These are phyloP conservation scores for Crotophaga sulcirostris DNA, from an alignment of 2,113 vertebrate genomes.

Conservation along the genomic window DNA sequence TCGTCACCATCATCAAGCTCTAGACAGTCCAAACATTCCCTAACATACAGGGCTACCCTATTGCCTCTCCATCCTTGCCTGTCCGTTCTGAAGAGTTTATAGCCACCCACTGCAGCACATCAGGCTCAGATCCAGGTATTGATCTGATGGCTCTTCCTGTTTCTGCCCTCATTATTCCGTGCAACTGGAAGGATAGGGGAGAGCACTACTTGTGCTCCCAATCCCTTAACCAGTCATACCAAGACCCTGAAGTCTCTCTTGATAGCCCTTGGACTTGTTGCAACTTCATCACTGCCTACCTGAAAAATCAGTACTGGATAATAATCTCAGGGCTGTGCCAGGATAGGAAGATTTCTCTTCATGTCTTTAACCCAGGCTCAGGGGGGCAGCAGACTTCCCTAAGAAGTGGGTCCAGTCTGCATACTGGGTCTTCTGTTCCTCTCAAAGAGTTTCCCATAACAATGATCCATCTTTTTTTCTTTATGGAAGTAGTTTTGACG, in stretches of 20 bases:
- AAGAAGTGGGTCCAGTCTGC: background rate
- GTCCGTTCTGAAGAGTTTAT: too few relatives aligned
- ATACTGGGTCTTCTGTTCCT: background rate
- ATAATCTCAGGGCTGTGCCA: background rate
- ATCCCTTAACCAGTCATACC: background rate
- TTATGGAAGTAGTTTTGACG: background rate
- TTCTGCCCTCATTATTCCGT: too few relatives aligned
- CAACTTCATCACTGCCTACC: background rate
- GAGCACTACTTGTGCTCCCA: too few relatives aligned
- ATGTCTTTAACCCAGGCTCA: background rate
- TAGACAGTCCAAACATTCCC: too few relatives aligned
- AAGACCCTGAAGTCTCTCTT: background rate
- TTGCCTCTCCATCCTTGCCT: too few relatives aligned
- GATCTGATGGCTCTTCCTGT: background rate
- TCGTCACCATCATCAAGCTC: too few relatives aligned
- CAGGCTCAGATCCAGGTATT: background rate
- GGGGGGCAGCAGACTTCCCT: background rate
- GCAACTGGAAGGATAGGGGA: too few relatives aligned
- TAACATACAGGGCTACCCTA: too few relatives aligned
- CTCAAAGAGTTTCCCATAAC: background rate
- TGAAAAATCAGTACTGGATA: background rate
- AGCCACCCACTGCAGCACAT: background rate
- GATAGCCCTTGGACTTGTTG: background rate
- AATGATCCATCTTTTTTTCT: background rate
- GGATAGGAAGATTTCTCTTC: background rate